Evolutionary conservation across 2,113 vertebrate genomes (phyloP).

Genomic region (Hoplias malabaricus): DNA sequence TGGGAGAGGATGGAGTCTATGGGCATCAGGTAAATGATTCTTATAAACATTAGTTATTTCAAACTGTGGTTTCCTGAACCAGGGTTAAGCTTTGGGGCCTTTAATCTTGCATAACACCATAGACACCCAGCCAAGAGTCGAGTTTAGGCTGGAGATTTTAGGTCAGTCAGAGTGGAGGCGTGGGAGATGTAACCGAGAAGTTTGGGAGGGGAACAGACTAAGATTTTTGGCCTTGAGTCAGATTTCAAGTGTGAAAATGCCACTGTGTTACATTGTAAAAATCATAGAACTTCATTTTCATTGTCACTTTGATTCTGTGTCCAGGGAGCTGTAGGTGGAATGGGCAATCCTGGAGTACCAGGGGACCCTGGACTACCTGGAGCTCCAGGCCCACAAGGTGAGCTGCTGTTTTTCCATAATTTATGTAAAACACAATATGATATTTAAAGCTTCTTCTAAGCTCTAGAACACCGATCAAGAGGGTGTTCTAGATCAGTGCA

Average conservation of each 20-base stretch:
- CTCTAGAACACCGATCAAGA: too few relatives aligned
- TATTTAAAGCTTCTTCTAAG: not conserved
- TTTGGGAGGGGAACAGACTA: too few relatives aligned
- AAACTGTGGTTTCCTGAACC: not conserved
- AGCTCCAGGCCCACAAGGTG: conserved; percentile 1
- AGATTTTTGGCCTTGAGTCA: too few relatives aligned
- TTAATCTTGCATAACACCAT: too few relatives aligned
- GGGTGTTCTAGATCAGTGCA: too few relatives aligned
- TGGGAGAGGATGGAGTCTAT: not conserved
- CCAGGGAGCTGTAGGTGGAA: conserved; percentile 5
- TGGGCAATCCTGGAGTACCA: not conserved
- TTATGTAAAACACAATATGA: not conserved
- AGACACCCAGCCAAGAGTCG: too few relatives aligned
- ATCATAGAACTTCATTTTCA: not conserved
- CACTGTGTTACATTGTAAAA: not conserved
- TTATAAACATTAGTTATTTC: not conserved
- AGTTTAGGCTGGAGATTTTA: too few relatives aligned
- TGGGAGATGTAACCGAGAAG: too few relatives aligned
- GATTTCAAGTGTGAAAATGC: too few relatives aligned
- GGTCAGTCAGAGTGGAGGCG: too few relatives aligned
- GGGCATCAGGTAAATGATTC: conserved; percentile 1
- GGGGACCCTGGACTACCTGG: not conserved
- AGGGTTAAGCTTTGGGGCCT: too few relatives aligned
- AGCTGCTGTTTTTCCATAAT: not conserved
- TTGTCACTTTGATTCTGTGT: not conserved